These are phyloP conservation scores for Hystrix cristata DNA, from an alignment of 2,113 vertebrate genomes.

Conservation along the genomic window DNA sequence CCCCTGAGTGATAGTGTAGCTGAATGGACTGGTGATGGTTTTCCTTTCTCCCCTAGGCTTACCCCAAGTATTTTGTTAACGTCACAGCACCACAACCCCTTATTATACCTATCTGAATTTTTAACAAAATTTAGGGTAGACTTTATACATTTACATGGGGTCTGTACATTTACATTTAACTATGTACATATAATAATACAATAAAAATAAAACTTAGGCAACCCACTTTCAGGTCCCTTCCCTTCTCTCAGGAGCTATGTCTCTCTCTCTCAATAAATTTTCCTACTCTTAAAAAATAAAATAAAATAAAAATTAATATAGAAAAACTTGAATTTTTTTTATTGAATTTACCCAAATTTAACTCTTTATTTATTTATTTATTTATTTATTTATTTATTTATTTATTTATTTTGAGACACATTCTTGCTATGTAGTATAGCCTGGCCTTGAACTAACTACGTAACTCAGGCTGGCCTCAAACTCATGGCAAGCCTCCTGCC, in stretches of 20 bases:
- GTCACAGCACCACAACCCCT: not conserved
- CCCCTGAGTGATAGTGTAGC: no score
- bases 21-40: not conserved
- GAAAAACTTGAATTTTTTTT: not conserved
- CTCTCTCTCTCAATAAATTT: no score
- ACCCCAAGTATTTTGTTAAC: not conserved
- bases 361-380: not conserved
- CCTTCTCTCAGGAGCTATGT: no score
- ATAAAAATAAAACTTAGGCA: constrained; percentile 18
- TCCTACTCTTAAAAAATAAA: not conserved
- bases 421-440: not conserved
- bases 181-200: not conserved
- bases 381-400: no score
- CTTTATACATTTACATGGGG: not conserved
- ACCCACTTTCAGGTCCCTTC: no score
- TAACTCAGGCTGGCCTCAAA: not conserved
- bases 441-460: not conserved
- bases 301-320: constrained; percentile 23
- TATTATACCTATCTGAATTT: not conserved
- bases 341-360: not conserved
- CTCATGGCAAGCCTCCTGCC: not conserved
- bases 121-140: not conserved
- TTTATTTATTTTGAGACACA: not conserved
- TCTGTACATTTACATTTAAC: constrained; percentile 8
- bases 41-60: not conserved